A percentile compares a stretch with the other conserved stretches of the same genome.
Evolutionary conservation across 2,888 invertebrate species (phyloP).

Genomic region (Pedicia rivosa): DNA sequence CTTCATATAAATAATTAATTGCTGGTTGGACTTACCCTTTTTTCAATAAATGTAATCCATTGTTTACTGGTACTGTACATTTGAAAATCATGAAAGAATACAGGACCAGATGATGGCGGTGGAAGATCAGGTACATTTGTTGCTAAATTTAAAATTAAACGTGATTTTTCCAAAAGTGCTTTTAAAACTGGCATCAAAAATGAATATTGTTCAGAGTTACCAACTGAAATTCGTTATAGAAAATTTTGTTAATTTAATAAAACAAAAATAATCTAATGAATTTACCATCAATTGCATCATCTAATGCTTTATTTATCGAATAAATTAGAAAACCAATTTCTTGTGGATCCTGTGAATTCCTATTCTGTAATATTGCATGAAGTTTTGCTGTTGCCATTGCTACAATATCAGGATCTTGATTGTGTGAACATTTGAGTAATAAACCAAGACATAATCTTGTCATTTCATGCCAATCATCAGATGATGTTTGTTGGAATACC

Average conservation of each 20-base stretch:
- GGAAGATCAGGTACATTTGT: slow-evolving; percentile 33
- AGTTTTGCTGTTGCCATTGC: slow-evolving; percentile 43
- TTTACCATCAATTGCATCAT: slow-evolving; percentile 32
- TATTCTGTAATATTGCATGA: slow-evolving; percentile 40
- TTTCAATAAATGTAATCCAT: slow-evolving; percentile 37
- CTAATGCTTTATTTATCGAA: slow-evolving; percentile 31
- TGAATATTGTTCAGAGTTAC: slow-evolving; percentile 39
- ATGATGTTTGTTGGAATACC: slow-evolving; percentile 36
- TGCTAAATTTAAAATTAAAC: slow-evolving; percentile 24
- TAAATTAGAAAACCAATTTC: slow-evolving; percentile 38
- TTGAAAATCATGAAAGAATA: slow-evolving; percentile 43
- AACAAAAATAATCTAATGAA: neutral
- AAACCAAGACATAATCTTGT: slow-evolving; percentile 34
- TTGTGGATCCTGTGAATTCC: slow-evolving; percentile 34
- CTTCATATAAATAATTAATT: slow-evolving; percentile 2
- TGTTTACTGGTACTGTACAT: slow-evolving; percentile 36
- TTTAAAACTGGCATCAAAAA: slow-evolving; percentile 45
- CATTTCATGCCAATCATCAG: slow-evolving; percentile 39
- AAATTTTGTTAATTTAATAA: neutral
- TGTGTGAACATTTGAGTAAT: slow-evolving; percentile 32
- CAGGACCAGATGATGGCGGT: slow-evolving; percentile 35
- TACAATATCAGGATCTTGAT: slow-evolving; percentile 35
- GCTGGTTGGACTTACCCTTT: slow-evolving; percentile 28
- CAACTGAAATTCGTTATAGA: slow-evolving; percentile 20
- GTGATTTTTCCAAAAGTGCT: slow-evolving; percentile 38